Base-by-base conservation (phyloP, 2,888 invertebrate genomes). In the Troilus luridus region DNA sequence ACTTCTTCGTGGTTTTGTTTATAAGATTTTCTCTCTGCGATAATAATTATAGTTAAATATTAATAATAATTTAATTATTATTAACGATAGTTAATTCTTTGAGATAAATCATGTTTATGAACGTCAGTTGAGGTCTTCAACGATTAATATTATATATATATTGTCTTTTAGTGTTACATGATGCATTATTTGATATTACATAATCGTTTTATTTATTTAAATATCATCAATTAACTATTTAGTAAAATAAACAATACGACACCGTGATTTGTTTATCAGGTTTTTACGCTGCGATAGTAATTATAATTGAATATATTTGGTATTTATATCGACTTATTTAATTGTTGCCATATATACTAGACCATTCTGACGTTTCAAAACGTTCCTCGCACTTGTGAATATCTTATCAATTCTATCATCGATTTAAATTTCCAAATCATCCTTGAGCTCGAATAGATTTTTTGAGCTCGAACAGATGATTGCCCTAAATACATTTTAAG, bases 401-500 rank as follows among this genome's bases (percentile, higher is more conserved):
- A 21, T 77, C 14, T 77, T 77, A 19, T 41, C 72, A 1, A 5
- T 77, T 12, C 24, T 67, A 24, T 67, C 14, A 12, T 24, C 19
- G 27, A 41, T 17, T 41, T 41, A 41, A 9, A 1, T 11, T 77
- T 41, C 21, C 9, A 0, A n/a, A 77, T 0, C 19, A 19, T 17
- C 72, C 72, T 77, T 77, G 72, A 41, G 41, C 72, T 19, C 27
- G 19, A 77, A 77, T 9, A 19, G 72, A 41, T 17, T n/a, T n/a
- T n/a, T 77, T 77, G 72, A 41, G 41, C 72, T 19, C 27, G 19
- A 77, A 77, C 17, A 19, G 72, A 41, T 17, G 17, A 77, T 41
- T 77, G 72, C 17, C 41, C 72, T 77, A 19, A 77, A 77, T 77
- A 41, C 72, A 77, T 77, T 77, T 41, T 41, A 77, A 64, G 41